Evolutionary conservation across 2,797 vertebrate species (phyloP).

Genomic region (Dendrocincla fuliginosa): DNA sequence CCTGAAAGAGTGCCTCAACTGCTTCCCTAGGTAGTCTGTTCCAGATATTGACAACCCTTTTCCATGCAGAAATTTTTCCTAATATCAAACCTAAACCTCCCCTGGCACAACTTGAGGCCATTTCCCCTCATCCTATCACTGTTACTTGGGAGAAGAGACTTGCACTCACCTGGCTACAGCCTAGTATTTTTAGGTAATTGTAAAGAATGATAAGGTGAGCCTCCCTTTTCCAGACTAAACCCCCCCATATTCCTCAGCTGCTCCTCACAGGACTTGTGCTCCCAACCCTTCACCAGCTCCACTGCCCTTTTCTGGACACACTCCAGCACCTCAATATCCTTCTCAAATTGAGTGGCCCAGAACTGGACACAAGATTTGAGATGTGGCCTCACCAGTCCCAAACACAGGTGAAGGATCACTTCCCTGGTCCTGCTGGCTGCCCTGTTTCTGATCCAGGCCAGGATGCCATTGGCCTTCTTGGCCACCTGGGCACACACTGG

Average conservation of each 20-base stretch:
- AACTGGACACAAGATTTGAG: rapidly evolving
- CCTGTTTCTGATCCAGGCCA: neutral
- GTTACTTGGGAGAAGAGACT: neutral
- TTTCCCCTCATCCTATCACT: neutral
- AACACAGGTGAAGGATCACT: too few species aligned
- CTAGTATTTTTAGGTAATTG: neutral
- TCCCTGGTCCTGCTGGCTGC: neutral
- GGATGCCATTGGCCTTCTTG: neutral
- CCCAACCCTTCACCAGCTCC: neutral
- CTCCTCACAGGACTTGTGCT: neutral
- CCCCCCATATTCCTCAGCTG: rapidly evolving
- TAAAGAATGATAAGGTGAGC: neutral
- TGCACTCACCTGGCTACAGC: neutral
- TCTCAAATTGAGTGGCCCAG: neutral
- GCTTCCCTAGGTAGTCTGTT: neutral
- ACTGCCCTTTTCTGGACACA: neutral
- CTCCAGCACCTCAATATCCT: neutral
- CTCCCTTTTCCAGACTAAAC: neutral
- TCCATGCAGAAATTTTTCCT: neutral
- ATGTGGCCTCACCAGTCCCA: neutral
- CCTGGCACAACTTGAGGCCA: neutral
- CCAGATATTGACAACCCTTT: neutral
- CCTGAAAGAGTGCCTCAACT: rapidly evolving
- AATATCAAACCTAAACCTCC: neutral
- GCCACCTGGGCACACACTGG: neutral